Evolutionary conservation across 2,888 invertebrate species (phyloP).

Genomic region (Labia minor): DNA sequence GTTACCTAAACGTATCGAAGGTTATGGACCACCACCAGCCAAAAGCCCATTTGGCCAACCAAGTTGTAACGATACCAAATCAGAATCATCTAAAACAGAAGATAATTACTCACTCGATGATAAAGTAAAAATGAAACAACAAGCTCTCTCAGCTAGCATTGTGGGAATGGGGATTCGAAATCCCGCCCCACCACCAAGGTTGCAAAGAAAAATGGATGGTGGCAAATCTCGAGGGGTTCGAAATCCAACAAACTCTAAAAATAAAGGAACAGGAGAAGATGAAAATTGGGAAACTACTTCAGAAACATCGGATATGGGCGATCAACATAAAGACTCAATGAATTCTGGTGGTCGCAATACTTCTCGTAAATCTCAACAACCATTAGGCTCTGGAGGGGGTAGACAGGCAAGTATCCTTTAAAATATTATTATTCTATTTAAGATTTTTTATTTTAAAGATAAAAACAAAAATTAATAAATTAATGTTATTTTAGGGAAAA

Average conservation of each 20-base stretch:
- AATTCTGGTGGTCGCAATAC: constrained; percentile 30
- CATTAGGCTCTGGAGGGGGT: constrained; percentile 22
- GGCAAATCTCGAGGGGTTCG: constrained; percentile 32
- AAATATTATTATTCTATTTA: not conserved
- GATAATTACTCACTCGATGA: constrained; percentile 41
- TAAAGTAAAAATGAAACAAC: constrained; percentile 54
- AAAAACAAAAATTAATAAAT: not conserved
- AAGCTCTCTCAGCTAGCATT: constrained; percentile 56
- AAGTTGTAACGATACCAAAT: constrained; percentile 25
- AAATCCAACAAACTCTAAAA: constrained; percentile 37
- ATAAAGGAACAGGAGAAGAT: constrained; percentile 42
- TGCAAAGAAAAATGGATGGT: constrained; percentile 24
- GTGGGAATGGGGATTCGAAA: constrained; percentile 37
- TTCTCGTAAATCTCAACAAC: not conserved
- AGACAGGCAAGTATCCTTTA: constrained; percentile 16
- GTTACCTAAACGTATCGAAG: constrained; percentile 50
- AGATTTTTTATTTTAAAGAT: too few relatives aligned
- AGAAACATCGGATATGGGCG: constrained; percentile 59
- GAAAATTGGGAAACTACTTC: constrained; percentile 74
- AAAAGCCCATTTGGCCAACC: constrained; percentile 58
- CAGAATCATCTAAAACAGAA: constrained; percentile 23
- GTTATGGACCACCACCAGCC: constrained; percentile 69
- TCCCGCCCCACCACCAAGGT: constrained; percentile 25
- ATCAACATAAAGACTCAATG: constrained; percentile 32
- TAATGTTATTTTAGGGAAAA: not conserved